Percentiles rank a stretch among this genome's conserved stretches.
Conservation (phyloP, 2,888 invertebrate species). For the Caenorhabditis angaria region DNA sequence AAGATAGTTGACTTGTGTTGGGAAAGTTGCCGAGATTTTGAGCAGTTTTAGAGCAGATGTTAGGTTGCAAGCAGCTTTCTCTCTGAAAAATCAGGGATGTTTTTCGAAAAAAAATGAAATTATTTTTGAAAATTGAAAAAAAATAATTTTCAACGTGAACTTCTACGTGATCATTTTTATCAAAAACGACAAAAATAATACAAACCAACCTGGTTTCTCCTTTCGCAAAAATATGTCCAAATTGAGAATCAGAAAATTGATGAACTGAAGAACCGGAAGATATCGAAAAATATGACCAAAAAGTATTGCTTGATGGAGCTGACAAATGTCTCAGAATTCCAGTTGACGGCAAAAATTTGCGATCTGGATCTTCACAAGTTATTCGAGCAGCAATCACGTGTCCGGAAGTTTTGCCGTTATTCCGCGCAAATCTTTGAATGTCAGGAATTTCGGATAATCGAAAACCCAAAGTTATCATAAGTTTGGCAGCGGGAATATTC, state of each 20-base stretch:
- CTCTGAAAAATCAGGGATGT: no score
- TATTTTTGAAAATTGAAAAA: no score
- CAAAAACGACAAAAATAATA: slow-evolving; percentile 33
- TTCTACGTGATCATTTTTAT: slow-evolving; percentile 17
- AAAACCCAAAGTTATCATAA: slow-evolving; percentile 97
- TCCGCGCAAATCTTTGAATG: neutral
- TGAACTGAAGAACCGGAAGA: slow-evolving; percentile 96
- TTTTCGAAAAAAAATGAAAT: no score
- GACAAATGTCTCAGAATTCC: slow-evolving; percentile 88
- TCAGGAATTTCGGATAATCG: slow-evolving; percentile 17
- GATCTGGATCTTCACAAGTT: slow-evolving; percentile 82
- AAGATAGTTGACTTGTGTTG: slow-evolving; percentile 86
- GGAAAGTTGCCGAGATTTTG: slow-evolving; percentile 94
- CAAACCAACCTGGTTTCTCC: slow-evolving; percentile 87
- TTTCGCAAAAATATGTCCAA: slow-evolving; percentile 99
- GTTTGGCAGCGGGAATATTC: slow-evolving; percentile 93
- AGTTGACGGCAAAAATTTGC: slow-evolving; percentile 75
- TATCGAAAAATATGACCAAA: slow-evolving; percentile 99
- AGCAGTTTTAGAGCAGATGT: slow-evolving; percentile 95
- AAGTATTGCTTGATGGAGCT: slow-evolving; percentile 97
- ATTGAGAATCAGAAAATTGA: slow-evolving; percentile 98
- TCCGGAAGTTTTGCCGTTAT: neutral
- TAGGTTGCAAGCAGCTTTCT: slow-evolving; percentile 77
- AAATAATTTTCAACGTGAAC: neutral
- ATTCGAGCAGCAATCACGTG: slow-evolving; percentile 86